phyloP scores from a whole-genome alignment of 1,140 invertebrate genomes.

The Drosophila carrolli region DNA sequence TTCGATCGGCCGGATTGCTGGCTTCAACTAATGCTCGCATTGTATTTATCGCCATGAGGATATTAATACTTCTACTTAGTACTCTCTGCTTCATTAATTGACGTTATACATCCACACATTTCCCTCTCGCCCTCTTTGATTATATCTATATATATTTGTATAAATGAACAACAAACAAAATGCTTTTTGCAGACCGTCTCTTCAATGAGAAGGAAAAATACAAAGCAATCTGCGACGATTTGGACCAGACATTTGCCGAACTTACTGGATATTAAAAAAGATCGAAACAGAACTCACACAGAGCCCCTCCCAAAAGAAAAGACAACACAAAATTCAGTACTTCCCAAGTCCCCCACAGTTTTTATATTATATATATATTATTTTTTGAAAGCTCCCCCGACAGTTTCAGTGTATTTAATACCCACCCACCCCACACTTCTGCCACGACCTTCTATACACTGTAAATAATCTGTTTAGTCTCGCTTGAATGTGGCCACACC shows the following conservation, averaged over 20 bases:
- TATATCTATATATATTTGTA: slow-evolving; percentile 50
- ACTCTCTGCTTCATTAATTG: slow-evolving; percentile 55
- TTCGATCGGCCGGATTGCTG: slow-evolving; percentile 9
- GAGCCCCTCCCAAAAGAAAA: slow-evolving; percentile 32
- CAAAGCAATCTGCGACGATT: slow-evolving; percentile 98
- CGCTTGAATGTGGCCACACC: slow-evolving; percentile 40
- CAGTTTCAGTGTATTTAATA: slow-evolving; percentile 37
- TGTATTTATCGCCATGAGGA: slow-evolving; percentile 43
- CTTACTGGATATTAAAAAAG: slow-evolving; percentile 91
- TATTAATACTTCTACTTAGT: slow-evolving; percentile 37
- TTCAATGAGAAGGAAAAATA: slow-evolving; percentile 98
- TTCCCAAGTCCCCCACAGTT: slow-evolving; percentile 16
- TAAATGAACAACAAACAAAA: slow-evolving; percentile 69
- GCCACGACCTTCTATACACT: slow-evolving; percentile 61
- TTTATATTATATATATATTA: slow-evolving; percentile 16
- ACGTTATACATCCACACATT: slow-evolving; percentile 29
- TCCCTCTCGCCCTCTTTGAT: slow-evolving; percentile 65
- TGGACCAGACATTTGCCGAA: slow-evolving; percentile 98
- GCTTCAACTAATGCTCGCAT: slow-evolving; percentile 53
- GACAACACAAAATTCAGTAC: slow-evolving; percentile 32
- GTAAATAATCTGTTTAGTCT: slow-evolving; percentile 78
- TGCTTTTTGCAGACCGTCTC: slow-evolving; percentile 93
- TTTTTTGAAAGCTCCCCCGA: slow-evolving; percentile 9
- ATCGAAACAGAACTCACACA: slow-evolving; percentile 41
- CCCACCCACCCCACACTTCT: slow-evolving; percentile 30